Evolutionary conservation across 1,140 invertebrate species (phyloP).

Genomic region (Delia radicum): DNA sequence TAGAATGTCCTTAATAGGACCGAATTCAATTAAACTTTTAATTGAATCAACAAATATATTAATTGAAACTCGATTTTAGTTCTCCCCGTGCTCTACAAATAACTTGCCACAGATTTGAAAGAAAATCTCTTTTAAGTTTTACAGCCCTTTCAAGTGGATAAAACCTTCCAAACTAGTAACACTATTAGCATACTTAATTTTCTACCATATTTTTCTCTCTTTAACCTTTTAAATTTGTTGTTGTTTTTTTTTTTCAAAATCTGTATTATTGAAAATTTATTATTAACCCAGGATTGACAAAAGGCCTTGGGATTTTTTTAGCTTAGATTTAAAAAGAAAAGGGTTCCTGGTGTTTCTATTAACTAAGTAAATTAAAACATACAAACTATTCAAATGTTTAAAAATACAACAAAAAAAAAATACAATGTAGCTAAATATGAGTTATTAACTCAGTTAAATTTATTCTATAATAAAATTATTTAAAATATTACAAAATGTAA

Average conservation of each 20-base stretch:
- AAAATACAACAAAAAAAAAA: not conserved
- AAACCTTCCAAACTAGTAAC: too few species aligned
- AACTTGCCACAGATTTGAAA: too few species aligned
- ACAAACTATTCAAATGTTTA: not conserved
- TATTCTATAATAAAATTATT: slow-evolving; percentile 6
- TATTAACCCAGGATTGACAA: not conserved
- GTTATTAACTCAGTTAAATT: slow-evolving; percentile 7
- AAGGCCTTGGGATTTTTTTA: slow-evolving; percentile 5
- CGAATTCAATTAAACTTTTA: too few species aligned
- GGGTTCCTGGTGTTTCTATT: slow-evolving; percentile 12
- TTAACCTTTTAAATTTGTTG: too few species aligned
- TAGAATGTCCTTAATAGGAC: too few species aligned
- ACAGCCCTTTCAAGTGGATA: too few species aligned
- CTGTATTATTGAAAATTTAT: not conserved
- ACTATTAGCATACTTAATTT: too few species aligned
- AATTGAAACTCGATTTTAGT: too few species aligned
- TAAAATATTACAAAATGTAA: not conserved
- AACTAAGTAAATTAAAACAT: not conserved
- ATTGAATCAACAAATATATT: too few species aligned
- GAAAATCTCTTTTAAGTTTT: too few species aligned
- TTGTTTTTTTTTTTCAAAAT: not conserved
- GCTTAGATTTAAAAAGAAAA: slow-evolving; percentile 1
- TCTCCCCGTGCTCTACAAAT: too few species aligned
- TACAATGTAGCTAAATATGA: slow-evolving; percentile 9
- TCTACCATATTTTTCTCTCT: too few species aligned